Evolutionary conservation across 2,888 invertebrate species (phyloP).

Genomic region (Balanococcus diminutus): DNA sequence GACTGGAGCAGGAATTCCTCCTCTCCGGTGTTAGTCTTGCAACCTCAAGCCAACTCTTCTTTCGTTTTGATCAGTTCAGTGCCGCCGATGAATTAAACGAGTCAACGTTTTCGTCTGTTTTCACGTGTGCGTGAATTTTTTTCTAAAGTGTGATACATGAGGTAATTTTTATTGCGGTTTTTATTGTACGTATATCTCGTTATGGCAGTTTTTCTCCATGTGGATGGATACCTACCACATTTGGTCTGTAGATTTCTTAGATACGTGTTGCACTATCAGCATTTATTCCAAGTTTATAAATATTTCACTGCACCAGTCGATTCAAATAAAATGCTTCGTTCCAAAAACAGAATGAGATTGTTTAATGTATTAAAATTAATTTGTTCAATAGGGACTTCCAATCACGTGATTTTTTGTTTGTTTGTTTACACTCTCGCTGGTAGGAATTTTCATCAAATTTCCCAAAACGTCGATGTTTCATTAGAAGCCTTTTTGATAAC

Average conservation of each 20-base stretch:
- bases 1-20: slow-evolving; percentile 48
- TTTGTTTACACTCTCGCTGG: too few species aligned
- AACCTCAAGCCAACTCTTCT: slow-evolving; percentile 24
- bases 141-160: neutral
- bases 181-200: neutral
- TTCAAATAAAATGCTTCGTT: too few species aligned
- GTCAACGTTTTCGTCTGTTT: slow-evolving; percentile 11
- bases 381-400: too few species aligned
- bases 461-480: too few species aligned
- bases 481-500: too few species aligned
- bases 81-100: slow-evolving; percentile 29
- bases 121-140: slow-evolving; percentile 19
- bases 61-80: slow-evolving; percentile 27
- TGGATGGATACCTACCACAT: neutral
- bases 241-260: neutral
- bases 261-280: neutral
- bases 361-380: too few species aligned
- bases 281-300: neutral
- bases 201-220: neutral
- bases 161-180: slow-evolving; percentile 27
- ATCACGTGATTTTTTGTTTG: too few species aligned
- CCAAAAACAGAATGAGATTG: too few species aligned
- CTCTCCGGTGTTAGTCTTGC: slow-evolving; percentile 28
- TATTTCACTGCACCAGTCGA: too few species aligned
- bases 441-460: too few species aligned